Base-by-base conservation (phyloP, 35 echinoderm and acorn worm genomes). In the Lytechinus pictus region DNA sequence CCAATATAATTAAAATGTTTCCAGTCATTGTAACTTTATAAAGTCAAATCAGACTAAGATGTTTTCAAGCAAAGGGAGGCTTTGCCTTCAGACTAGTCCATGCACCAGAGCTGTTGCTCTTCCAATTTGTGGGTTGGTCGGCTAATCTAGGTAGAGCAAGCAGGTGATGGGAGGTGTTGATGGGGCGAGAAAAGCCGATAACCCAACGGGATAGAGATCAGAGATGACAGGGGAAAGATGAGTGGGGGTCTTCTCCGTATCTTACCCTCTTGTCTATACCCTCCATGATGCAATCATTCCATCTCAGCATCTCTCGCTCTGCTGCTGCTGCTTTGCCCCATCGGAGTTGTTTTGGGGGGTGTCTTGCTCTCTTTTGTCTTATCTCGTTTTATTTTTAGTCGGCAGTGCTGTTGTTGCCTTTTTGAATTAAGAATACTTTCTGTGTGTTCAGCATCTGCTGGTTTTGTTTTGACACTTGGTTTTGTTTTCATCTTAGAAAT, bases 91-190 rank as follows among this genome's bases (percentile, higher is more conserved):
- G 92, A 93, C 92, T 93, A 93, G n/a, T 33, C 54, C 33, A 44
- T 44, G 33, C 33, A 44, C 33, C 2, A 16, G 53, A 54, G 92
- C 92, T 57, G 92, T 93, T 93, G 92, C 92, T 93, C 92, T 93
- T 54, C 54, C 92, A 93, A 93, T 93, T 93, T 93, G 52, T 8
- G 8, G 29, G 92, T 90, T 54, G 29, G 27, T 55, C 55, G 66
- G 66, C 53, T 93, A 93, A 93, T 93, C 92, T 27, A 57, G 52
- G 53, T 53, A 27, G 29, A 57, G 92, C 92, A 57, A 57, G 92
- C 92, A 57, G 52, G 92, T 93, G 92, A 93, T 27, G 54, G 53
- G 55, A 93, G 92, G 92, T 93, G 92, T 93, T 93, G 92, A 93
- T 93, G 55, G 92, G 92, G 53, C 27, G n/a, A 54, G 28, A 27